Percentiles rank a stretch among this genome's conserved stretches.
phyloP scores from a whole-genome alignment of 1,140 invertebrate genomes.

The Lepidurus couesii region DNA sequence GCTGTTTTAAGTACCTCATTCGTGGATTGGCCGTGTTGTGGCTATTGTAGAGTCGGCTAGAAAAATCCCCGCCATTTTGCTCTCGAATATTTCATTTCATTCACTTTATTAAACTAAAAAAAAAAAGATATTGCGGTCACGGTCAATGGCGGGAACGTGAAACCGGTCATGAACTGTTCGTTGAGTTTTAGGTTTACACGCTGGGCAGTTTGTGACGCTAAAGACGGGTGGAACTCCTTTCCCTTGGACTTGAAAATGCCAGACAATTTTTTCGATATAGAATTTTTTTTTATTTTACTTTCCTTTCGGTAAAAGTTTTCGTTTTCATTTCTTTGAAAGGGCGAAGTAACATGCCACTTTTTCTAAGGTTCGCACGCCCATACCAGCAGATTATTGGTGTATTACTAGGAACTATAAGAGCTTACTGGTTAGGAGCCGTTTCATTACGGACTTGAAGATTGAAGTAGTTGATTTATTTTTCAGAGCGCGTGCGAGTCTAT shows the following conservation, averaged over 20 bases:
- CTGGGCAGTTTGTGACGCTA: not conserved
- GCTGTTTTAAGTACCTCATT: no score
- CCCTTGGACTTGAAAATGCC: not conserved
- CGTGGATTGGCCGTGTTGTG: no score
- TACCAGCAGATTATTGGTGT: no score
- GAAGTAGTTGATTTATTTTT: not conserved
- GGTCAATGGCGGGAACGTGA: not conserved
- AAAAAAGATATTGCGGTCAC: not conserved
- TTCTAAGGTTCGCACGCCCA: no score
- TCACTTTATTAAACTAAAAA: not conserved
- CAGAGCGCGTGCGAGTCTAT: not conserved
- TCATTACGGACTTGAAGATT: not conserved
- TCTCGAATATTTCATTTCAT: conserved; percentile 8
- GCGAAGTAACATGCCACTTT: no score
- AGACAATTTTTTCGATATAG: no score
- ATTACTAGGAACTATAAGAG: no score
- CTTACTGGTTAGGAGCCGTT: not conserved
- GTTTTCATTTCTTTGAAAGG: no score
- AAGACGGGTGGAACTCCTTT: not conserved
- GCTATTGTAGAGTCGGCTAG: not conserved
- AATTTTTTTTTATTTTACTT: no score
- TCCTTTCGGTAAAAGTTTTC: no score
- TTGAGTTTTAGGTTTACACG: not conserved
- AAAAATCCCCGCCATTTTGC: not conserved
- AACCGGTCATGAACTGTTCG: not conserved